A percentile compares a stretch with the other conserved stretches of the same genome.
phyloP scores from a whole-genome alignment of 2,888 invertebrate genomes.

The Drosophila anomelani region DNA sequence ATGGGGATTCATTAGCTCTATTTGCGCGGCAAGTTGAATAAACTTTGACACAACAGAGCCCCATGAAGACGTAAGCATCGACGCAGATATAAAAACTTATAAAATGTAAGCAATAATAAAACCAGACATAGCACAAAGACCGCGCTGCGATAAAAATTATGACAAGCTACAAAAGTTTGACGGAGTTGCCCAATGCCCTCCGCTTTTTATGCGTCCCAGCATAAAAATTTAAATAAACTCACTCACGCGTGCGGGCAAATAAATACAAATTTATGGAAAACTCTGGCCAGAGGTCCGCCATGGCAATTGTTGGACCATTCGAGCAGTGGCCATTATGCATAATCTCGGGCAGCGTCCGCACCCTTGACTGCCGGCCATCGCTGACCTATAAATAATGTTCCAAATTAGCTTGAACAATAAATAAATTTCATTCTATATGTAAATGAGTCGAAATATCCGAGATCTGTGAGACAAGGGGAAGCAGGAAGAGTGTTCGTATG shows the following conservation, averaged over 20 bases:
- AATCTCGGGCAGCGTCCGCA: conserved; percentile 42
- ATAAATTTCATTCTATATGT: conserved; percentile 71
- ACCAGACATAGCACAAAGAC: conserved; percentile 29
- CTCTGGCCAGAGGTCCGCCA: conserved; percentile 11
- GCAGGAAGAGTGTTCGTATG: background rate
- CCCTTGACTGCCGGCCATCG: conserved; percentile 2
- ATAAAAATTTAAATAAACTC: conserved; percentile 64
- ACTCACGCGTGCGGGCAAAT: conserved; percentile 56
- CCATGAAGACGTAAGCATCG: conserved; percentile 7
- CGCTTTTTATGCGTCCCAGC: conserved; percentile 48
- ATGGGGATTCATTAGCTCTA: conserved; percentile 51
- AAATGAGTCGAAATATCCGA: conserved; percentile 56
- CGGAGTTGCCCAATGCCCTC: conserved; percentile 38
- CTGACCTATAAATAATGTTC: conserved; percentile 75
- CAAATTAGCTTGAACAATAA: conserved; percentile 67
- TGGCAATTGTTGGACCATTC: conserved; percentile 56
- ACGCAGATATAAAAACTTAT: conserved; percentile 27
- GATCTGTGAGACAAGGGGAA: background rate
- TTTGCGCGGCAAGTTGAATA: conserved; percentile 42
- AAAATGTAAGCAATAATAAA: conserved; percentile 31
- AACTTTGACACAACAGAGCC: conserved; percentile 6
- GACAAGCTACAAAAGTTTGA: conserved; percentile 59
- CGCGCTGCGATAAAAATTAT: conserved; percentile 58
- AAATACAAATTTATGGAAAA: conserved; percentile 55
- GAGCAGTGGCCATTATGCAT: conserved; percentile 62